Evolutionary conservation across 1,140 invertebrate genomes (phyloP), one percentile per base, ranked within the genome.

Genomic region (Apis dorsata): DNA sequence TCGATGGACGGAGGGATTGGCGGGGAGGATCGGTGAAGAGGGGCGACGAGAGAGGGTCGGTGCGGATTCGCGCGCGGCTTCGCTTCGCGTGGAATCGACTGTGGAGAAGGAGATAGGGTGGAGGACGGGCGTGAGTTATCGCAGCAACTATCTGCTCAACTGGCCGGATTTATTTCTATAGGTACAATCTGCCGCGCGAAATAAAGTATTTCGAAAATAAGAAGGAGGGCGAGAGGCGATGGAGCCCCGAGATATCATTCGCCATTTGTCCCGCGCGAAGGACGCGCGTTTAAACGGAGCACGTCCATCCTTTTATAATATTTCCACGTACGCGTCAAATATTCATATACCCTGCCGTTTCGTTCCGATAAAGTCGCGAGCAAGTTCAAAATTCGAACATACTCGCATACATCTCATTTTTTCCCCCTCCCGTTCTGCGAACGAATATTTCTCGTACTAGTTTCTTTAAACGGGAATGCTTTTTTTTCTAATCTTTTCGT

Each of bases 131-230:
- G 86, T 91, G 91, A 91, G 88, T 91, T 91, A 91, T 91, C 90
- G 91, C 84, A 68, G 86, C 90, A 90, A 91, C 90, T 92, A 92
- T 93, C 92, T 90, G 91, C 90, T 92, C 90, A 91, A 90, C 87
- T 86, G 88, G 88, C 81, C 86, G 89, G 91, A 93, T 94, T 94
- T 93, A 93, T 93, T 91, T 92, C 91, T 91, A 93, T 92, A 92
- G 91, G 91, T 93, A 92, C 92, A 92, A 93, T 93, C 91, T 93
- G 92, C 91, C 89, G 83, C 86, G 83, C 86, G 77, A 91, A 92
- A 93, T 93, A 93, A 92, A 93, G 88, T 93, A 91, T 93, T 92
- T 90, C 84, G 81, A 86, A 89, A 89, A 89, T 89, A 89, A 89
- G 87, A 79, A 83, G 83, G 78, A 81, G 80, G 59, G 74, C 76